phyloP scores from a whole-genome alignment of 2,113 vertebrate genomes.

The Sakesphorus luctuosus region DNA sequence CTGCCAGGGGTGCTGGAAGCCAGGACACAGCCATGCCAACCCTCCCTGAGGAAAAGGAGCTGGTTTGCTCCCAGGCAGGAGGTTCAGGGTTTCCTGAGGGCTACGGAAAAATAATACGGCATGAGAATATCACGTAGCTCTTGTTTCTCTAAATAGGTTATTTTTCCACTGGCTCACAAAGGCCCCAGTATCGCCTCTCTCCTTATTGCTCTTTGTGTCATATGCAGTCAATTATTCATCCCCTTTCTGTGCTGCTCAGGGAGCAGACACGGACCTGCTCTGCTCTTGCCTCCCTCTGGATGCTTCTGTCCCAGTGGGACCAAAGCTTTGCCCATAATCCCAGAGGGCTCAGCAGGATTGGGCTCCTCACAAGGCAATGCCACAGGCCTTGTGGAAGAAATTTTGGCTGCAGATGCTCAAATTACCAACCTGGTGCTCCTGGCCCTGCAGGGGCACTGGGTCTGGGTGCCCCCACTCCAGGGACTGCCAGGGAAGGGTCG shows the following conservation, averaged over 20 bases:
- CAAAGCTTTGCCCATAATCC: accelerated
- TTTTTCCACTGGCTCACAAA: slow-evolving; percentile 65
- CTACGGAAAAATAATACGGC: slow-evolving; percentile 55
- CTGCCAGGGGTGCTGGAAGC: background rate
- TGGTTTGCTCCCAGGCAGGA: background rate
- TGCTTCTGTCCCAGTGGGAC: background rate
- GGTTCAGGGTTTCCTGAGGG: background rate
- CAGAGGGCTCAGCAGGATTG: accelerated
- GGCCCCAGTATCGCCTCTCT: slow-evolving; percentile 56
- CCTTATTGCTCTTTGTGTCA: slow-evolving; percentile 54
- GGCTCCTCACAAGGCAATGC: background rate
- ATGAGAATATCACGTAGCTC: slow-evolving; percentile 34
- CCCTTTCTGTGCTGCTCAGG: background rate
- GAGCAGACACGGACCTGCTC: background rate
- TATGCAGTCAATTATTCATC: slow-evolving; percentile 74
- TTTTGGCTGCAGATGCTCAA: background rate
- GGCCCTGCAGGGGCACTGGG: background rate
- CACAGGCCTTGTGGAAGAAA: accelerated
- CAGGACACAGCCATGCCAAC: background rate
- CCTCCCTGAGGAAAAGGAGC: background rate
- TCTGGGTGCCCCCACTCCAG: accelerated
- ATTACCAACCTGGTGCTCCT: background rate
- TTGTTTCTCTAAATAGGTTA: slow-evolving; percentile 62
- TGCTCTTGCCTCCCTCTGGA: background rate
- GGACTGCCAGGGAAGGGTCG: background rate